Conservation (phyloP, 2,888 invertebrate species). For the Tridacna gigas region DNA sequence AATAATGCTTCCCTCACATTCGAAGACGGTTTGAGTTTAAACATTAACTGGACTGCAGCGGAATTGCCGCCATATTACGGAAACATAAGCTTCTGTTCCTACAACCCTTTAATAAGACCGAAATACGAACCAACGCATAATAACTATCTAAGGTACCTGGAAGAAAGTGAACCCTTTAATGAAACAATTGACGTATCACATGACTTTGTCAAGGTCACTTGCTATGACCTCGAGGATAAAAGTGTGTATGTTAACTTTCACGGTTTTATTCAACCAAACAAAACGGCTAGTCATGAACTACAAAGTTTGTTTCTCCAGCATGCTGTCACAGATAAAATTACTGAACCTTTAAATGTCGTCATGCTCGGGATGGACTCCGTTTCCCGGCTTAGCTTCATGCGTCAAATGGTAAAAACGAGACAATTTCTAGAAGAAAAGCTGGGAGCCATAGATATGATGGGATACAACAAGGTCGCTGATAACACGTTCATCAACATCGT, state of each 20-base stretch:
- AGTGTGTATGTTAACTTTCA: slow-evolving; percentile 80
- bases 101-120: slow-evolving; percentile 74
- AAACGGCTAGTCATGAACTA: slow-evolving; percentile 56
- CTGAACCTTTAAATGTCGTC: slow-evolving; percentile 89
- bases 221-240: slow-evolving; percentile 71
- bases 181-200: slow-evolving; percentile 57
- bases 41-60: slow-evolving; percentile 61
- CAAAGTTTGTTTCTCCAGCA: slow-evolving; percentile 54
- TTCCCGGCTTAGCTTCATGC: slow-evolving; percentile 92
- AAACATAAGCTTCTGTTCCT: slow-evolving; percentile 78
- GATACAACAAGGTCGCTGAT: slow-evolving; percentile 96
- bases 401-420: slow-evolving; percentile 91
- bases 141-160: slow-evolving; percentile 57
- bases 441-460: slow-evolving; percentile 91
- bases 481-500: slow-evolving; percentile 94
- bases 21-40: slow-evolving; percentile 63
- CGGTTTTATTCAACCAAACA: slow-evolving; percentile 75
- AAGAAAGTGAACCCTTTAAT: slow-evolving; percentile 59
- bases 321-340: slow-evolving; percentile 49
- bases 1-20: slow-evolving; percentile 74
- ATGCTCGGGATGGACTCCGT: slow-evolving; percentile 94
- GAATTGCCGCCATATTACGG: slow-evolving; percentile 56
- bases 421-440: slow-evolving; percentile 88
- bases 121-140: slow-evolving; percentile 59
- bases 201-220: slow-evolving; percentile 80